phyloP scores from a whole-genome alignment of 2,888 invertebrate genomes.

The Lycocerus yunnanus region DNA sequence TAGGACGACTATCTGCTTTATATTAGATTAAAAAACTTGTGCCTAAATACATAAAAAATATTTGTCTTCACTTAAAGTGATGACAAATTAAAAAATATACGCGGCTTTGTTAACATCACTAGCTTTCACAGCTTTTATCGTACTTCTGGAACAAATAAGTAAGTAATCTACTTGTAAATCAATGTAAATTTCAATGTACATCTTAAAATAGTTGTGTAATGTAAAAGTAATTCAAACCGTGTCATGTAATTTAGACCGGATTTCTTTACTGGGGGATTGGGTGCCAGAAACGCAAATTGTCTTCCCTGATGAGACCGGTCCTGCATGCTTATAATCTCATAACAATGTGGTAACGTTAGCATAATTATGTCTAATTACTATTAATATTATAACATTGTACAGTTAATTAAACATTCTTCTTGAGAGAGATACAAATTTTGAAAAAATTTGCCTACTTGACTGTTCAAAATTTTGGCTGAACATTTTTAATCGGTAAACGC shows the following conservation, averaged over 20 bases:
- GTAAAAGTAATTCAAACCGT: not conserved
- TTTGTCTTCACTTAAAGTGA: not conserved
- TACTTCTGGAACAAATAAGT: not conserved
- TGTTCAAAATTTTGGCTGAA: not conserved
- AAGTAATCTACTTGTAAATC: not conserved
- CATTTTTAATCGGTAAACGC: not conserved
- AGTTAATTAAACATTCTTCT: not conserved
- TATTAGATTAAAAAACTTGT: constrained; percentile 3
- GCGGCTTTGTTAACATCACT: not conserved
- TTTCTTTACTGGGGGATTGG: not conserved
- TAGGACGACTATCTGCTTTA: not conserved
- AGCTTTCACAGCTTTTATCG: constrained; percentile 7
- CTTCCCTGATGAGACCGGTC: not conserved
- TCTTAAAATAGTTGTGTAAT: not conserved
- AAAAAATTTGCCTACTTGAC: not conserved
- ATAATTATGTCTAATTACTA: not conserved
- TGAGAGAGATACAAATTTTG: not conserved
- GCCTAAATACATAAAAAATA: constrained; percentile 4
- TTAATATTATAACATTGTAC: not conserved
- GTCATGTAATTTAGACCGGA: not conserved
- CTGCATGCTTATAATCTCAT: not conserved
- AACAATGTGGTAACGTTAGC: not conserved
- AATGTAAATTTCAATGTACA: not conserved
- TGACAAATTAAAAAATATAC: not conserved
- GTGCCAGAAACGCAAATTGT: not conserved